Percentiles rank a stretch among this genome's conserved stretches.
These are phyloP conservation scores for Pangasianodon hypophthalmus DNA, from an alignment of 2,113 vertebrate species.

Conservation along the genomic window DNA sequence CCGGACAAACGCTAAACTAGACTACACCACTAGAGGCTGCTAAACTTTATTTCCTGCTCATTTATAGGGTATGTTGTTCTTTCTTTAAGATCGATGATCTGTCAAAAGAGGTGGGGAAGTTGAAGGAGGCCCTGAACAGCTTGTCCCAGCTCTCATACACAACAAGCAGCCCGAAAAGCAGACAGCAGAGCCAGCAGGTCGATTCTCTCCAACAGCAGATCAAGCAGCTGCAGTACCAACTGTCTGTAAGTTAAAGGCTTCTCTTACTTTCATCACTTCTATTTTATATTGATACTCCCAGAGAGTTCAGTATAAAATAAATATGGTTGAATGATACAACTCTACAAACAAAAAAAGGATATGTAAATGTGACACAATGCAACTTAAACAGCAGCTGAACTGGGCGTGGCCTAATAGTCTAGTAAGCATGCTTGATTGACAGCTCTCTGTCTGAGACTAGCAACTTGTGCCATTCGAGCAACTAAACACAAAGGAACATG, in stretches of 20 bases:
- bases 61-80: not conserved
- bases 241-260: slow-evolving; percentile 78
- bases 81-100: slow-evolving; percentile 87
- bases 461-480: not conserved
- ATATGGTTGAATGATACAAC: not conserved
- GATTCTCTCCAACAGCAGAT: slow-evolving; percentile 90
- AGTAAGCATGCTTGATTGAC: not conserved
- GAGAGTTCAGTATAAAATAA: not conserved
- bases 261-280: not conserved
- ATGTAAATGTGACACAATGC: not conserved
- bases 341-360: not conserved
- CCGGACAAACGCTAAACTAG: not conserved
- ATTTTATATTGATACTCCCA: not conserved
- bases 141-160: slow-evolving; percentile 94
- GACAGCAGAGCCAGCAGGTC: slow-evolving; percentile 87
- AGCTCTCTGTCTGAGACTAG: not conserved
- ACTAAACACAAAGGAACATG: not conserved
- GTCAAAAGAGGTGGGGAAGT: slow-evolving; percentile 89
- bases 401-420: not conserved
- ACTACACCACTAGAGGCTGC: not conserved
- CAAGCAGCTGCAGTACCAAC: slow-evolving; percentile 92
- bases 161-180: slow-evolving; percentile 68
- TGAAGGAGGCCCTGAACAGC: slow-evolving; percentile 96
- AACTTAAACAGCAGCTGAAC: not conserved
- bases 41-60: not conserved